A percentile compares a stretch with the other conserved stretches of the same genome.
Conservation (phyloP, 1,140 invertebrate genomes). For the Pogonus chalceus region DNA sequence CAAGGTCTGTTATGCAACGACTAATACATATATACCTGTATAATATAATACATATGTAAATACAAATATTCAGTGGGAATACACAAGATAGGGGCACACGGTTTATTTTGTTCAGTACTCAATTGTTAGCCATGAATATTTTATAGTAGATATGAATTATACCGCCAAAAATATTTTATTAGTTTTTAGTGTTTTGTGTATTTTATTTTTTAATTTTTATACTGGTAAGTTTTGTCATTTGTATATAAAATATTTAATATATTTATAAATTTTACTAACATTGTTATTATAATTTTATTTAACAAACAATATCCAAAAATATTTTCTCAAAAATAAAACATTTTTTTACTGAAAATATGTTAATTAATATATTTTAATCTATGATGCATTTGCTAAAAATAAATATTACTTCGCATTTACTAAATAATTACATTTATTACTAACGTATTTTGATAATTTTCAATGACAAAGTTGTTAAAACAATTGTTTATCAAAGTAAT, state of each 20-base stretch:
- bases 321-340: neutral
- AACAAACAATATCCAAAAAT: too few species aligned
- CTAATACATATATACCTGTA: neutral
- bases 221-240: too few species aligned
- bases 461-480: neutral
- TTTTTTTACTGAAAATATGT: neutral
- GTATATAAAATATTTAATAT: too few species aligned
- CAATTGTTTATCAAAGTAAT: neutral
- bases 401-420: neutral
- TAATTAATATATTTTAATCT: neutral
- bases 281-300: too few species aligned
- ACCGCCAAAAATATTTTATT: too few species aligned
- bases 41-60: too few species aligned
- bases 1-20: constrained; percentile 2
- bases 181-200: too few species aligned
- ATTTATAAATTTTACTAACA: too few species aligned
- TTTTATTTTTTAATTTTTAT: too few species aligned
- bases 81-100: neutral
- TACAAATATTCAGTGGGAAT: neutral
- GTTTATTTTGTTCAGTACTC: too few species aligned
- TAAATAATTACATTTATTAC: neutral
- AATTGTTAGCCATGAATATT: too few species aligned
- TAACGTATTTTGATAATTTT: neutral
- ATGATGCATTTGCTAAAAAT: neutral
- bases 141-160: too few species aligned